A percentile compares a stretch with the other conserved stretches of the same genome.
Evolutionary conservation across 2,113 vertebrate genomes (phyloP).

Genomic region (Chamaetylas fuelleborni): DNA sequence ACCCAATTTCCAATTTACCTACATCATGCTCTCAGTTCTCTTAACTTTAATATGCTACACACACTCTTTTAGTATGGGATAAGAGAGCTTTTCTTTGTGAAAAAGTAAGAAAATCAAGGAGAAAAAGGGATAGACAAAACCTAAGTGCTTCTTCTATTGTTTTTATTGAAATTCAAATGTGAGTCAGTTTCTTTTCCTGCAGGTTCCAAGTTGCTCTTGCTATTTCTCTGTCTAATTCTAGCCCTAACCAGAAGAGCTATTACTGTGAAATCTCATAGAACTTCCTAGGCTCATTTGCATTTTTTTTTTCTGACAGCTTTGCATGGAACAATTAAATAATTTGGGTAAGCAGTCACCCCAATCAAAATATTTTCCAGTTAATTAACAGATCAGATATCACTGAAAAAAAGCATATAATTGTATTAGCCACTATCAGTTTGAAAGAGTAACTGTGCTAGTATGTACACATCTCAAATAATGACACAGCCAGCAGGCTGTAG

Average conservation of each 20-base stretch:
- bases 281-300: conserved; percentile 16
- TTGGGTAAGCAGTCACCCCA: conserved; percentile 65
- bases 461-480: conserved; percentile 18
- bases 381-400: conserved; percentile 62
- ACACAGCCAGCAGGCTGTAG: conserved; percentile 5
- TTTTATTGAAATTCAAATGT: neutral
- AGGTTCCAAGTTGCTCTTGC: neutral
- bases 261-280: conserved; percentile 30
- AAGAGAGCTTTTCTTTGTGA: neutral
- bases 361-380: conserved; percentile 67
- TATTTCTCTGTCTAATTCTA: neutral
- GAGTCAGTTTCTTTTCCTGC: neutral
- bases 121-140: neutral
- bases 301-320: conserved; percentile 30
- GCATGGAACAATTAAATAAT: conserved; percentile 61
- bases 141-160: neutral
- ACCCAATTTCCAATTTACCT: neutral
- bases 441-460: conserved; percentile 50
- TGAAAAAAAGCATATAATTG: conserved; percentile 60
- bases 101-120: neutral
- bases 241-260: neutral
- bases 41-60: neutral
- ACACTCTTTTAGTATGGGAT: neutral
- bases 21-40: neutral
- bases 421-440: conserved; percentile 59